A percentile compares a stretch with the other conserved stretches of the same genome.
phyloP scores from a whole-genome alignment of 2,888 invertebrate genomes.

The Orchestes rusci region DNA sequence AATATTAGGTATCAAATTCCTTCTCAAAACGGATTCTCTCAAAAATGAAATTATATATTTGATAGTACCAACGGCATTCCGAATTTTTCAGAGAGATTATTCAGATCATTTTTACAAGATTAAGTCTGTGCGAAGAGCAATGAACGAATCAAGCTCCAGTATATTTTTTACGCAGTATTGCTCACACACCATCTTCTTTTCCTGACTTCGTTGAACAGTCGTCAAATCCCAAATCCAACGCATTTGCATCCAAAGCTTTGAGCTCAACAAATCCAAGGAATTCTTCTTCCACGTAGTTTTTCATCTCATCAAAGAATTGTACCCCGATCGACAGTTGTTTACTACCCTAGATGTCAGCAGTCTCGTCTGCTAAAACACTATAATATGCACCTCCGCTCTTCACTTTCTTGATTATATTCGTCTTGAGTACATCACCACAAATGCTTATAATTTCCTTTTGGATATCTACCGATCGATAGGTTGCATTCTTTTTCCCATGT shows the following conservation, averaged over 20 bases:
- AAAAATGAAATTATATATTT: conserved; percentile 26
- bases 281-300: conserved; percentile 17
- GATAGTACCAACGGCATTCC: conserved; percentile 2
- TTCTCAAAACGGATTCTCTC: conserved; percentile 30
- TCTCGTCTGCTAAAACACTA: conserved; percentile 32
- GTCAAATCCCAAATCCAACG: conserved; percentile 21
- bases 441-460: conserved; percentile 32
- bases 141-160: conserved; percentile 17
- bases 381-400: conserved; percentile 22
- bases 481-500: conserved; percentile 4
- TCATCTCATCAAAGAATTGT: conserved; percentile 22
- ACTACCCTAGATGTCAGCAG: conserved; percentile 31
- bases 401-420: conserved; percentile 27
- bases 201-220: conserved; percentile 23
- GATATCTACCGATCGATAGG: conserved; percentile 1
- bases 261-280: conserved; percentile 22
- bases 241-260: conserved; percentile 17
- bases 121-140: conserved; percentile 20
- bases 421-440: conserved; percentile 13
- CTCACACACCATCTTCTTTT: conserved; percentile 22
- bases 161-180: conserved; percentile 14
- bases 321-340: conserved; percentile 33
- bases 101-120: conserved; percentile 17
- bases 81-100: conserved; percentile 6
- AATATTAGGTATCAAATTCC: conserved; percentile 31